A percentile compares a stretch with the other conserved stretches of the same genome.
phyloP scores from a whole-genome alignment of 2,888 invertebrate species.

The Drosophila cyrtoloma region DNA sequence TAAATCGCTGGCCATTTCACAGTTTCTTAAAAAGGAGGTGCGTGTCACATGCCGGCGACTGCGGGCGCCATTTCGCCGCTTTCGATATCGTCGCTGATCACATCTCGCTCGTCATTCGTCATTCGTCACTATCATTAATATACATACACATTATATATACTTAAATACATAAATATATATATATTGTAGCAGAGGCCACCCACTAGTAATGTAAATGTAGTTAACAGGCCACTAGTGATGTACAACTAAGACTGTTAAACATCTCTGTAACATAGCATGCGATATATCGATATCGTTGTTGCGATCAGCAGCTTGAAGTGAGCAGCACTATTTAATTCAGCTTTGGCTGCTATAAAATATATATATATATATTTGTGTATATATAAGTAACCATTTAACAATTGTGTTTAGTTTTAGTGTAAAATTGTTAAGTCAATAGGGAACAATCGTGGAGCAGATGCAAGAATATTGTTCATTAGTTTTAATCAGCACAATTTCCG shows the following conservation, averaged over 20 bases:
- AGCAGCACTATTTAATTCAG: not conserved
- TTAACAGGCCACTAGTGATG: not conserved
- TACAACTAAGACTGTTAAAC: not conserved
- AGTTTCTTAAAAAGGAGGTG: constrained; percentile 84
- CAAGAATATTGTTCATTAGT: constrained; percentile 23
- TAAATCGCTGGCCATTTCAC: constrained; percentile 82
- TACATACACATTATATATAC: not conserved
- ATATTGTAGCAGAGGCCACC: not conserved
- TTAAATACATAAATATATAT: not conserved
- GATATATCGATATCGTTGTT: not conserved
- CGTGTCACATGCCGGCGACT: constrained; percentile 83
- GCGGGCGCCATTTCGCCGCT: constrained; percentile 83
- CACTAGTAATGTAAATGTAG: not conserved
- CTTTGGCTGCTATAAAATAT: not conserved
- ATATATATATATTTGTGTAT: not conserved
- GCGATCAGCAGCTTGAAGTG: not conserved
- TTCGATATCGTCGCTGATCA: constrained; percentile 84
- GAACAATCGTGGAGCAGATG: constrained; percentile 7
- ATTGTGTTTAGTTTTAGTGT: constrained; percentile 47
- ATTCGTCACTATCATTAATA: constrained; percentile 30
- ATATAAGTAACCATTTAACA: not conserved
- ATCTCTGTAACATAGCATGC: not conserved
- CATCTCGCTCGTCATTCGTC: constrained; percentile 26
- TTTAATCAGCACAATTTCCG: constrained; percentile 3
- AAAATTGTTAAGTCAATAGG: constrained; percentile 38